A percentile compares a stretch with the other conserved stretches of the same genome.
These are phyloP conservation scores for Pelochelys cantorii DNA, from an alignment of 2,797 vertebrate species.

Conservation along the genomic window DNA sequence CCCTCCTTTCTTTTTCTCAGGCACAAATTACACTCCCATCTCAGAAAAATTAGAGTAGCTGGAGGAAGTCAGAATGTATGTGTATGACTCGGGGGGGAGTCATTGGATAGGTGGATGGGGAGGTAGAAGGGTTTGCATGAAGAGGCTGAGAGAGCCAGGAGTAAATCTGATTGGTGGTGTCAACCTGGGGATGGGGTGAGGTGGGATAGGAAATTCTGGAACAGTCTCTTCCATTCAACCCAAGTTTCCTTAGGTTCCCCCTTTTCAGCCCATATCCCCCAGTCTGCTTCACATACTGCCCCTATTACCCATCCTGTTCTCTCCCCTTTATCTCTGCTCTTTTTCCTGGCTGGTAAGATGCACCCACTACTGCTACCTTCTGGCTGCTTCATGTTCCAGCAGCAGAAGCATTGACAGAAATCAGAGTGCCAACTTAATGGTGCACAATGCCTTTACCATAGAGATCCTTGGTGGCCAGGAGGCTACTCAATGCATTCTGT, in stretches of 20 bases:
- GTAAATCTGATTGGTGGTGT: background rate
- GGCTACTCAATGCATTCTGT: background rate
- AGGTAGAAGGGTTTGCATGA: background rate
- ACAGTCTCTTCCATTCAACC: background rate
- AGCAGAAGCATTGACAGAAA: background rate
- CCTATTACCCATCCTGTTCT: background rate
- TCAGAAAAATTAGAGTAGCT: background rate
- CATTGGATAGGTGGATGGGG: background rate
- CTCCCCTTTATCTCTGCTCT: background rate
- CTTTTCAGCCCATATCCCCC: background rate
- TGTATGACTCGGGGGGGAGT: too few relatives aligned
- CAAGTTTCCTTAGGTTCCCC: background rate
- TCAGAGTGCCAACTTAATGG: background rate
- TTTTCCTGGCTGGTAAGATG: background rate
- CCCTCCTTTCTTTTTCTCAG: background rate
- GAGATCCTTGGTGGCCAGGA: constrained; percentile 54
- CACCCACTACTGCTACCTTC: background rate
- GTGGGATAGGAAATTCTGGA: background rate
- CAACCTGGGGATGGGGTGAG: background rate
- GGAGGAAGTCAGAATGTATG: background rate
- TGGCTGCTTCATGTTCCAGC: background rate
- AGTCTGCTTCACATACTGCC: background rate
- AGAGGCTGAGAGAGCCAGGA: background rate
- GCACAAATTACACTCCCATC: background rate
- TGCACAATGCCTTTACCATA: constrained; percentile 15